phyloP scores from a whole-genome alignment of 2,888 invertebrate genomes.

The Euspilapteryx auroguttella region DNA sequence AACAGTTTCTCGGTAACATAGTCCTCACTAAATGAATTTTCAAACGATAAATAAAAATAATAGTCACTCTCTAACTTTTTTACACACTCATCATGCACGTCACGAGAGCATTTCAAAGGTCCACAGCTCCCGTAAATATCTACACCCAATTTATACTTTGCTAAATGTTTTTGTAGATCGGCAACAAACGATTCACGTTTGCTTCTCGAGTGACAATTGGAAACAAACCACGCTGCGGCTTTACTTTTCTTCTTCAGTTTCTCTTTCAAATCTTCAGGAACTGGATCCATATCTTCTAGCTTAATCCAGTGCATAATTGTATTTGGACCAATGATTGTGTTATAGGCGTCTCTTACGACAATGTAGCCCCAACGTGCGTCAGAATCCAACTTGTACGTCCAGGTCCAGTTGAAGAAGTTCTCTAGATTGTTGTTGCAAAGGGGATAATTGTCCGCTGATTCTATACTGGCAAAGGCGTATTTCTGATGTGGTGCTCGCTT shows the following conservation, averaged over 20 bases:
- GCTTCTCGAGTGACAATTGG: conserved; percentile 6
- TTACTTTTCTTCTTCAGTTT: conserved; percentile 2
- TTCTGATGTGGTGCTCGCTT: conserved; percentile 23
- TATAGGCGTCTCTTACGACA: conserved; percentile 8
- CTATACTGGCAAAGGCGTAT: conserved; percentile 14
- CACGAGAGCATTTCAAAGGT: conserved; percentile 3
- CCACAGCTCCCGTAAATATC: conserved; percentile 8
- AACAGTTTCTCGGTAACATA: conserved; percentile 4
- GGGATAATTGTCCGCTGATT: conserved; percentile 10
- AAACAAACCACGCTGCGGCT: conserved; percentile 7
- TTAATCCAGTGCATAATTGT: conserved; percentile 4
- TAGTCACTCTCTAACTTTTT: background rate
- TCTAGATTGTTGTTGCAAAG: conserved; percentile 6
- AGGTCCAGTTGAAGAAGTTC: conserved; percentile 12
- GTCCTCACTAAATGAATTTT: conserved; percentile 3
- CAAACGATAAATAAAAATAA: conserved; percentile 4
- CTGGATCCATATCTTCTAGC: conserved; percentile 3
- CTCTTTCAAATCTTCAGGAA: background rate
- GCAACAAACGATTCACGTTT: conserved; percentile 5
- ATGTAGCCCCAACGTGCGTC: conserved; percentile 10
- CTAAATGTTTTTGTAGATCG: conserved; percentile 4
- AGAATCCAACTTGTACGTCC: conserved; percentile 10
- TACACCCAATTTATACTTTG: conserved; percentile 2
- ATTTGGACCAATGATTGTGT: conserved; percentile 4
- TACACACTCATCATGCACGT: background rate